A percentile compares a stretch with the other conserved stretches of the same genome.
These are phyloP conservation scores for Conus betulinus DNA, from an alignment of 1,140 invertebrate genomes.

Conservation along the genomic window DNA sequence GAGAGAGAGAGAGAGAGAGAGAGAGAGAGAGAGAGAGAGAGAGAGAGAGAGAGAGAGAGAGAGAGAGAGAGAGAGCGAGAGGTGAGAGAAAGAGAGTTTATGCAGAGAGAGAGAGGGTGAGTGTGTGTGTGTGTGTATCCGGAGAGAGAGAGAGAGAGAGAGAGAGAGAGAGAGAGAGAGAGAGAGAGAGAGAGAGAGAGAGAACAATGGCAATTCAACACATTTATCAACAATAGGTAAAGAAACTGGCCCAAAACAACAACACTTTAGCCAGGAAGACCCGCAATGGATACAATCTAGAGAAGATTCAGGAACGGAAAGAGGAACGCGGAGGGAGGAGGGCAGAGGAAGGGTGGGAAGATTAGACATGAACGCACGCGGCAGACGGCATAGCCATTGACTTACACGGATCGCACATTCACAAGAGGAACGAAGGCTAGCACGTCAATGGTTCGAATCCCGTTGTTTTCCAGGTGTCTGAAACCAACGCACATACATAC, in stretches of 20 bases:
- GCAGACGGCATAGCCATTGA: background rate
- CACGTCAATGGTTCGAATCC: conserved; percentile 7
- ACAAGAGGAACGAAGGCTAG: conserved; percentile 14
- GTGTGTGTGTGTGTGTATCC: background rate
- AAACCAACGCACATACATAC: background rate
- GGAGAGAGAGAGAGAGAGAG: background rate
- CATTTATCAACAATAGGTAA: too few relatives aligned
- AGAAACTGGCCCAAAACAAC: too few relatives aligned
- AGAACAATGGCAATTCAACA: too few relatives aligned
- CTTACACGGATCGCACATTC: conserved; percentile 20
- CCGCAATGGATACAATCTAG: too few relatives aligned
- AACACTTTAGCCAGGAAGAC: too few relatives aligned
- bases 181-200: too few relatives aligned
- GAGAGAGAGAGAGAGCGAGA: background rate
- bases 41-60: background rate
- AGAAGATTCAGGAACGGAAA: too few relatives aligned
- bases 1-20: background rate
- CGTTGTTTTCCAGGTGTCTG: conserved; percentile 29
- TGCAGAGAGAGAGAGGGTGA: background rate
- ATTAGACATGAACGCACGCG: too few relatives aligned
- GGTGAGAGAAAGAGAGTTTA: background rate
- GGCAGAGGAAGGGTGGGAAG: too few relatives aligned
- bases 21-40: background rate
- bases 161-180: background rate
- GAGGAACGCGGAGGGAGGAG: too few relatives aligned